Evolutionary conservation across 2,113 vertebrate species (phyloP), one percentile per base, ranked within the genome.

Genomic region (Protobothrops mucrosquamatus): DNA sequence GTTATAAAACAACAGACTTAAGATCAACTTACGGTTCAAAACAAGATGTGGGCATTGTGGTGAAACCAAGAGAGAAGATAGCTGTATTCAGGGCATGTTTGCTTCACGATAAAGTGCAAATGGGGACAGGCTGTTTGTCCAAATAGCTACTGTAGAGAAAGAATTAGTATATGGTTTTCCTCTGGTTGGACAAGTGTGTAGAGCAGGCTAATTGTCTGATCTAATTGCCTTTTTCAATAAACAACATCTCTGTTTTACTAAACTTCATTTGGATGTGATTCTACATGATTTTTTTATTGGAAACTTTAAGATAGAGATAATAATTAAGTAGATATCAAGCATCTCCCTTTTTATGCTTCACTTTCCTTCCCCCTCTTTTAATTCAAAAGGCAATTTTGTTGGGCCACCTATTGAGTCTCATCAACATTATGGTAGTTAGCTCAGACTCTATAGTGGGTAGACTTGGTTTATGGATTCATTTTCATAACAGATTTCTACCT

Each of bases 381-480:
- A 88, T 97, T 95, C 87, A 93, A 34, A 93, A 92, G 95, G 91
- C 91, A 94, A 94, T 97, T 97, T 97, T 96, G 88, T 94, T 94
- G 88, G 92, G 69, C 95, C 92, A 91, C 97, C 96, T 93, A 94
- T 97, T 97, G 98, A 96, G 97, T 94, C 91, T 97, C 95, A 96
- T 97, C 95, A 94, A 88, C 95, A 93, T 92, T 94, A 94, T 92
- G 96, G 96, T 96, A 96, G 95, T 98, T 97, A 97, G 97, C 96
- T 96, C 95, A 94, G 97, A 94, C 89, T 93, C 91, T 96, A 95
- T 96, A 97, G 97, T 92, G 97, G 96, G 97, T 43, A 96, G 91
- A 95, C 92, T 96, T 95, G 94, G 95, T 94, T 97, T 97, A 93
- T 96, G 96, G 97, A 97, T 98, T 96, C 95, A 97, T 98, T 98